Evolutionary conservation across 2,888 invertebrate species (phyloP).

Genomic region (Acleris literana): DNA sequence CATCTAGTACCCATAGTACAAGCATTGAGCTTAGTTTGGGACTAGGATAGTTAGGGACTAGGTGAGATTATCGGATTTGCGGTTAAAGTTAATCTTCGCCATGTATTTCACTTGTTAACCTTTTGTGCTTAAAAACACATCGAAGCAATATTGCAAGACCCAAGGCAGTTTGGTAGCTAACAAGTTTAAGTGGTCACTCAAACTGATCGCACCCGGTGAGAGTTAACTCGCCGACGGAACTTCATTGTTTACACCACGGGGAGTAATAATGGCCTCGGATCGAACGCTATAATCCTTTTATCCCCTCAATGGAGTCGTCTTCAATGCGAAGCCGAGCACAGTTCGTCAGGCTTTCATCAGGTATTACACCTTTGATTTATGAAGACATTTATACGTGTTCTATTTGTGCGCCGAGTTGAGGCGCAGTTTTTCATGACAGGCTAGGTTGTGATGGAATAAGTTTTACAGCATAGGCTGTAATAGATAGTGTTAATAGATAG

Average conservation of each 20-base stretch:
- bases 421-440: background rate
- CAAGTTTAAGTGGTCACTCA: constrained; percentile 37
- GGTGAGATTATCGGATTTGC: no score
- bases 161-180: constrained; percentile 13
- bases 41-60: no score
- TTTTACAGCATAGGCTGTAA: background rate
- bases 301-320: constrained; percentile 38
- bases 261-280: constrained; percentile 36
- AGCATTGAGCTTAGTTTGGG: no score
- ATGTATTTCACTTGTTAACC: no score
- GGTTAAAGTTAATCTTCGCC: no score
- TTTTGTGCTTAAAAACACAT: no score
- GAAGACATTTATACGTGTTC: constrained; percentile 35
- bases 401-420: constrained; percentile 17
- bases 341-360: constrained; percentile 37
- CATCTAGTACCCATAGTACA: no score
- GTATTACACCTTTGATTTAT: constrained; percentile 38
- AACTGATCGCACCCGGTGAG: constrained; percentile 28
- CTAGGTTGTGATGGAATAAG: background rate
- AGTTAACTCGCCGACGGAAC: constrained; percentile 25
- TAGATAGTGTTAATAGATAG: no score
- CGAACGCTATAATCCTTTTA: constrained; percentile 38
- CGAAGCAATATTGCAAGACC: background rate
- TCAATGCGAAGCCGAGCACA: constrained; percentile 35
- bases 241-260: constrained; percentile 37